phyloP scores from a whole-genome alignment of 2,888 invertebrate genomes.

The Alcis repandata region DNA sequence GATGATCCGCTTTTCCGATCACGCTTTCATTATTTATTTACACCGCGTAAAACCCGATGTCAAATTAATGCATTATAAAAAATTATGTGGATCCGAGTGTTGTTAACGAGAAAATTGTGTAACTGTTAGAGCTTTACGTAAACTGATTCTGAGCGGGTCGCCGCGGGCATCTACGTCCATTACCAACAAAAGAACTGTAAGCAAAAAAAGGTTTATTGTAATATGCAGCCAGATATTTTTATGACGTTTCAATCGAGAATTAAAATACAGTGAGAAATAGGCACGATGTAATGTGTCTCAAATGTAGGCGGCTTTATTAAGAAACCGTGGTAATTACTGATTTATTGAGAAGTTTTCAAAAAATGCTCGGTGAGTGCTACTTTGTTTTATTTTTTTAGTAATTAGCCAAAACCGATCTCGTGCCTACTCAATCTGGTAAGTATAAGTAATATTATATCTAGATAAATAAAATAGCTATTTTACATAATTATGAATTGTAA shows the following conservation, averaged over 20 bases:
- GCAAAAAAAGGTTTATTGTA: constrained; percentile 54
- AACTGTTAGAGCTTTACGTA: constrained; percentile 35
- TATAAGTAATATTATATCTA: neutral
- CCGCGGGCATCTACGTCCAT: constrained; percentile 54
- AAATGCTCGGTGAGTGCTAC: constrained; percentile 51
- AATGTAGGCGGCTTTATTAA: constrained; percentile 10
- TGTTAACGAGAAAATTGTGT: constrained; percentile 47
- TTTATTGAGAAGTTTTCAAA: constrained; percentile 43
- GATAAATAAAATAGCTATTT: neutral
- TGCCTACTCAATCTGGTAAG: neutral
- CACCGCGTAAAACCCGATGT: constrained; percentile 55
- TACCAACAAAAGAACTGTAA: constrained; percentile 60
- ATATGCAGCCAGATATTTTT: constrained; percentile 26
- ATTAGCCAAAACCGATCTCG: neutral
- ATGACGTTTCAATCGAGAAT: constrained; percentile 32
- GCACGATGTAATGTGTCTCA: constrained; percentile 6
- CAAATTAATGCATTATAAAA: constrained; percentile 52
- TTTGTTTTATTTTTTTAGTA: constrained; percentile 12
- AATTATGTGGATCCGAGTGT: constrained; percentile 48
- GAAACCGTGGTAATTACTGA: constrained; percentile 37
- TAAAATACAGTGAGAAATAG: constrained; percentile 22
- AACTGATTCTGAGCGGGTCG: constrained; percentile 45
- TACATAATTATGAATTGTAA: neutral
- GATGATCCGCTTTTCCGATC: constrained; percentile 58
- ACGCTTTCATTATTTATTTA: constrained; percentile 77